Evolutionary conservation across 1,140 invertebrate species (phyloP).

Genomic region (Bombus difficillimus): DNA sequence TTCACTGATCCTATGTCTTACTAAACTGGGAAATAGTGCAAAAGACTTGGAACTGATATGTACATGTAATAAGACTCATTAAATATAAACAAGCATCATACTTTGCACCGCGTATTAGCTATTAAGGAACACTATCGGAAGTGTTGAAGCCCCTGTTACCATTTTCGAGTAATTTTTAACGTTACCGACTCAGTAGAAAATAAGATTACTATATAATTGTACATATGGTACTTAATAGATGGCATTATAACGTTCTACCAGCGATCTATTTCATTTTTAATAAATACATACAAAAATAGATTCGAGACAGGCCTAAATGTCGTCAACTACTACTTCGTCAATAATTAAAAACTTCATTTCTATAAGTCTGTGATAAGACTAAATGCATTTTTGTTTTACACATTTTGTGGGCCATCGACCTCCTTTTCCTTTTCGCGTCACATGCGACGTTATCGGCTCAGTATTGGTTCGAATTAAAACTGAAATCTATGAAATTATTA

Average conservation of each 20-base stretch:
- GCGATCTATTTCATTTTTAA: not conserved
- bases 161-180: not conserved
- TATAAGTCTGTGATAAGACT: too few species aligned
- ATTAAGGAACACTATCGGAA: not conserved
- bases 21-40: not conserved
- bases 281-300: not conserved
- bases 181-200: not conserved
- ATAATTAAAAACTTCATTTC: too few species aligned
- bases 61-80: not conserved
- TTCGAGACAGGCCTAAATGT: not conserved
- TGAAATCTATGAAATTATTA: too few species aligned
- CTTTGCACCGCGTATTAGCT: not conserved
- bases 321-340: not conserved
- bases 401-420: too few species aligned
- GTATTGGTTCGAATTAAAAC: too few species aligned
- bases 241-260: not conserved
- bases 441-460: too few species aligned
- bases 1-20: not conserved
- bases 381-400: too few species aligned
- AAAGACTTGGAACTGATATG: not conserved
- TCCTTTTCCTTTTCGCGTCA: too few species aligned
- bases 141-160: not conserved
- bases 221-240: not conserved
- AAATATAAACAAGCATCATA: conserved; percentile 17
- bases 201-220: not conserved